Evolutionary conservation across 1,140 invertebrate species (phyloP), one percentile per base, ranked within the genome.

Genomic region (Cyclina sinensis): DNA sequence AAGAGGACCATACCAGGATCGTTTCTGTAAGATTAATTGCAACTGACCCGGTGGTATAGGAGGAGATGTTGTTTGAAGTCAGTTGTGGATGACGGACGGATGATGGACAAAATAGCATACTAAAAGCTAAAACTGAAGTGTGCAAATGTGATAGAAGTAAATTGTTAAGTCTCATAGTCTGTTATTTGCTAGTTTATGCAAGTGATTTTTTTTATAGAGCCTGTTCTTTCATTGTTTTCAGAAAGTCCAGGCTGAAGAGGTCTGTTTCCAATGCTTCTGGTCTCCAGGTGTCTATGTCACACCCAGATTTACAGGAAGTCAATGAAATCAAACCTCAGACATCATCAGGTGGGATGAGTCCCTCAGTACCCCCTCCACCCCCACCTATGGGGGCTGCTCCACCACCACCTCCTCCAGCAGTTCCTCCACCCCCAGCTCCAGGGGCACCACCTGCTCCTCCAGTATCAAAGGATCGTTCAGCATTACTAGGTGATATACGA

Each of bases 401-500:
- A 21, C 91, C 80, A 30, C 48, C 70, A 9, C 73, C 54, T 30
- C 81, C 78, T 30, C 30, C 30, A n/a, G 51, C 18, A 12, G 37
- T 30, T 7, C 39, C 82, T 16, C 30, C 62, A 12, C 74, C 86
- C 37, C 54, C 86, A 5, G 78, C 90, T 14, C 89, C 90, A 32
- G 79, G 89, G 27, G 62, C 87, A 11, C 70, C 91, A 35, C 78
- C 90, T 46, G 62, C 78, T 11, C 59, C 88, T 0, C 30, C 76
- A 12, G 91, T 90, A 35, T 96, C 97, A 21, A 96, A 97, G 90
- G 96, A 96, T 54, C 96, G 97, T 91, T 96, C 96, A 85, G 96
- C 97, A 21, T 95, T 99, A 74, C 96, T 99, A 35, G 97, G 97
- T 90, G 98, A 98, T 65, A 99, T 99, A 92, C 97, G 97, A 91